Evolutionary conservation across 2,113 vertebrate species (phyloP).

Genomic region (Hirundichthys speculiger): DNA sequence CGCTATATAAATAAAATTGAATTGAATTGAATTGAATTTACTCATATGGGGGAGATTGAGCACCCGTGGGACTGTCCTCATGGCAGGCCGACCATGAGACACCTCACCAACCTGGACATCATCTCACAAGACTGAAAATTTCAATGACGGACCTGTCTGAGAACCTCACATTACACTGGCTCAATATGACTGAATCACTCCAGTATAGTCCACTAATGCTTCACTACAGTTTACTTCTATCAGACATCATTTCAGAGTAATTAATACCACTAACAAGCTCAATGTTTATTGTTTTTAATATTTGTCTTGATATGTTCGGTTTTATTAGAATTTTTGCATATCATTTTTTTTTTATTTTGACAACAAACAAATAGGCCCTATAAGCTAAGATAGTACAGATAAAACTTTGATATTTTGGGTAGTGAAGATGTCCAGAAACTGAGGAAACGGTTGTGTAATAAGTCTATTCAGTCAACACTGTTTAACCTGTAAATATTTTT

Average conservation of each 20-base stretch:
- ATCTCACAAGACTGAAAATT: slow-evolving; percentile 83
- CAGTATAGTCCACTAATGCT: too few species aligned
- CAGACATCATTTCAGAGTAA: not conserved
- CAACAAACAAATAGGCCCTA: too few species aligned
- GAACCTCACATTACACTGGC: not conserved
- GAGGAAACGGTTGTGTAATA: too few species aligned
- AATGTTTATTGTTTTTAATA: not conserved
- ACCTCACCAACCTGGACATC: slow-evolving; percentile 89
- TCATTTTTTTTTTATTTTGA: too few species aligned
- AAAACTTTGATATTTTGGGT: too few species aligned
- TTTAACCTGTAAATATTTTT: too few species aligned
- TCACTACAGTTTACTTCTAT: not conserved
- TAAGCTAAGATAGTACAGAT: too few species aligned
- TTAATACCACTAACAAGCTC: not conserved
- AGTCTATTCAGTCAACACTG: too few species aligned
- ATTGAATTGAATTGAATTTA: too few species aligned
- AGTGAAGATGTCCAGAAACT: too few species aligned
- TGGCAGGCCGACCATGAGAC: slow-evolving; percentile 95
- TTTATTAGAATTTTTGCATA: too few species aligned
- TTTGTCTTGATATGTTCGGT: not conserved
- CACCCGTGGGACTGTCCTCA: slow-evolving; percentile 99
- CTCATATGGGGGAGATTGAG: slow-evolving; percentile 96
- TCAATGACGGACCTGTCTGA: not conserved
- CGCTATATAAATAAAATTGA: too few species aligned
- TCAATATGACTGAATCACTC: not conserved